These are phyloP conservation scores for Tricholauxania praeusta DNA, from an alignment of 2,888 invertebrate species.

Conservation along the genomic window DNA sequence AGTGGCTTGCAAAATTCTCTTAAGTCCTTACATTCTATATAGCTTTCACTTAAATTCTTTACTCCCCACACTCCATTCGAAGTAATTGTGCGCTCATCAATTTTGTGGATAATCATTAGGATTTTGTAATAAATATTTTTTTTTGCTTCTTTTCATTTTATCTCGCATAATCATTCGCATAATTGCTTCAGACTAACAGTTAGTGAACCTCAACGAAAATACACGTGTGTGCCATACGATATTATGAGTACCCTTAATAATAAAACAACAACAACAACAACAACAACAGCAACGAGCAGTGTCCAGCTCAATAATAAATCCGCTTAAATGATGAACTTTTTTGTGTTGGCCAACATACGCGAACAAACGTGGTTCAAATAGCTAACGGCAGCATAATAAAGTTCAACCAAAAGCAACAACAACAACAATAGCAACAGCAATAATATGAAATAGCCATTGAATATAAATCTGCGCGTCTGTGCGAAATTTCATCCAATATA, in stretches of 20 bases:
- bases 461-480: constrained; percentile 15
- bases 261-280: not conserved
- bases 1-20: no score
- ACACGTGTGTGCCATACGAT: no score
- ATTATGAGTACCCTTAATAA: not conserved
- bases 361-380: not conserved
- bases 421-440: constrained; percentile 8
- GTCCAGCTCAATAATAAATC: constrained; percentile 5
- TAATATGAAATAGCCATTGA: not conserved
- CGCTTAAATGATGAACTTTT: constrained; percentile 24
- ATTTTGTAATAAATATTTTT: no score
- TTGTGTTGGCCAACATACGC: constrained; percentile 16
- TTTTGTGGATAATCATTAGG: no score
- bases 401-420: not conserved
- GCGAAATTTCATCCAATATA: constrained; percentile 11
- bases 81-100: no score
- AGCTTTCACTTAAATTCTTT: no score
- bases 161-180: no score
- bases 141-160: no score
- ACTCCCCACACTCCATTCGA: no score
- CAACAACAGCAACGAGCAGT: not conserved
- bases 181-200: no score
- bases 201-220: no score
- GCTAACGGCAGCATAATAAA: constrained; percentile 8
- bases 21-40: no score